These are phyloP conservation scores for Lycaena phlaeas DNA, from an alignment of 2,888 invertebrate species.

Conservation along the genomic window DNA sequence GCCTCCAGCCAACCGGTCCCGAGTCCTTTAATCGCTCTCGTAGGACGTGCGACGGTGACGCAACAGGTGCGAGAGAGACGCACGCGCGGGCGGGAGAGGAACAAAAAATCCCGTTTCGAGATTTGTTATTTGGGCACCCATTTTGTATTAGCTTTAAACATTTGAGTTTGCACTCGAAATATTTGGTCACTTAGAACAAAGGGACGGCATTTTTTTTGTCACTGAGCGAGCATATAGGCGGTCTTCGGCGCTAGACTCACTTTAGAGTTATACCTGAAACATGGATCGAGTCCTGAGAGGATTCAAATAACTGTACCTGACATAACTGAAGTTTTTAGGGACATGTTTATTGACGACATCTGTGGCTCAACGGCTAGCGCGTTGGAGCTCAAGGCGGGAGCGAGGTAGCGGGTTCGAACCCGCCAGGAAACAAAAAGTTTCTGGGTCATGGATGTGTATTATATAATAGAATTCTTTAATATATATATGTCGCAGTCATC, in stretches of 20 bases:
- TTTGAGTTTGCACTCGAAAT: slow-evolving; percentile 5
- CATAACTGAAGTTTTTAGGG: not conserved
- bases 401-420: no score
- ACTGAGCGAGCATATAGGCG: not conserved
- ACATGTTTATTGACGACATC: not conserved
- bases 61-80: slow-evolving; percentile 8
- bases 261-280: not conserved
- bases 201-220: no score
- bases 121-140: slow-evolving; percentile 1
- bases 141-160: slow-evolving; percentile 5
- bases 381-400: no score
- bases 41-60: not conserved
- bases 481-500: no score
- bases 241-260: not conserved
- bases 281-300: no score
- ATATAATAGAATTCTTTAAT: no score
- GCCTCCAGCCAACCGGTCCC: not conserved
- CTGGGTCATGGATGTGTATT: no score
- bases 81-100: not conserved
- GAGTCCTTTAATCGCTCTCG: slow-evolving; percentile 3
- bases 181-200: no score
- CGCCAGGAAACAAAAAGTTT: no score
- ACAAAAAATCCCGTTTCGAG: slow-evolving; percentile 9
- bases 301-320: no score
- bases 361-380: no score